Percentiles rank a stretch among this genome's conserved stretches.
These are phyloP conservation scores for Salvator merianae DNA, from an alignment of 2,113 vertebrate species.

Conservation along the genomic window DNA sequence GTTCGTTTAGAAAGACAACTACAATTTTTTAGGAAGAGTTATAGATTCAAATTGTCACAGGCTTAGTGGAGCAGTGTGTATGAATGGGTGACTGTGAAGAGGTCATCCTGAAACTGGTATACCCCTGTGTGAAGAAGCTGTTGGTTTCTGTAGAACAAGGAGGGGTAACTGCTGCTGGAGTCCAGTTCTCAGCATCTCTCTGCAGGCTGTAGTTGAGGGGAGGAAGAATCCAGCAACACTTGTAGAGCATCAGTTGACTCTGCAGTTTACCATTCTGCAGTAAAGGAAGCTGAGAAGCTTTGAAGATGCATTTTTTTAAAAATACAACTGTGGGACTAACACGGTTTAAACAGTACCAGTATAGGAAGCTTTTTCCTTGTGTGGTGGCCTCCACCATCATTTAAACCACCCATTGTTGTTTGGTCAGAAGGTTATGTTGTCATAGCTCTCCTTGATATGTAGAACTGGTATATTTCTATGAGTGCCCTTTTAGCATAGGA, in stretches of 20 bases:
- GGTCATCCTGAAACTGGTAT: background rate
- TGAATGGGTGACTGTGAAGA: background rate
- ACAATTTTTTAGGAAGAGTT: background rate
- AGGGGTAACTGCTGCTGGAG: too few relatives aligned
- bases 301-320: background rate
- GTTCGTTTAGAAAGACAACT: background rate
- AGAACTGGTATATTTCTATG: background rate
- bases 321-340: background rate
- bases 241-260: too few relatives aligned
- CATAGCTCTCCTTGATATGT: background rate
- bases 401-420: background rate
- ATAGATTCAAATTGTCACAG: background rate
- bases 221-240: too few relatives aligned
- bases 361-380: background rate
- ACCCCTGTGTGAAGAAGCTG: background rate
- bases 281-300: background rate
- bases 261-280: too few relatives aligned
- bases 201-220: too few relatives aligned
- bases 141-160: background rate
- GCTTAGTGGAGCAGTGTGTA: background rate
- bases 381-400: background rate
- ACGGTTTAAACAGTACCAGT: background rate
- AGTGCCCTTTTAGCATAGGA: background rate
- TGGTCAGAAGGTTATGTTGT: background rate
- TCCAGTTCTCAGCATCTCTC: too few relatives aligned